Base-by-base conservation (phyloP, 2,113 vertebrate species). In the Xyrauchen texanus region DNA sequence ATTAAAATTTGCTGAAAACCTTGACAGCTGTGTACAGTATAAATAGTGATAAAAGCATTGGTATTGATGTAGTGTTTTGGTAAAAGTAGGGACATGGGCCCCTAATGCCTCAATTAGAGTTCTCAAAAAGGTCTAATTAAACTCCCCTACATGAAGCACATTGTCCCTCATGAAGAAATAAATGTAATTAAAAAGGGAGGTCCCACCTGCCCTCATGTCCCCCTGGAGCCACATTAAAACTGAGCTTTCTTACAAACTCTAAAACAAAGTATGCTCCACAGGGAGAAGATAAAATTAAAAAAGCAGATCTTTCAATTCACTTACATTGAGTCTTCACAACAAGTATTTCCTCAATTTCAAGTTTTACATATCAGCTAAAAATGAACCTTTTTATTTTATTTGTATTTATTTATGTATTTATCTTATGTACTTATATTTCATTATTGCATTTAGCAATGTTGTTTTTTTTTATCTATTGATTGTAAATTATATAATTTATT, bases 51-150 rank as follows among this genome's bases (percentile, higher is more conserved):
- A 13, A 80, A 61, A 15, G 55, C 53, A 65, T 58, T 53, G 45
- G 70, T 60, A 55, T 47, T 60, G 68, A 61, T 8, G 16, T 6
- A 9, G 55, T 78, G 57, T 51, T 78, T 69, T 15, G 46, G 49
- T 73, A 63, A 57, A 81, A 62, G 55, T 5, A 4, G 57, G 61
- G 46, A 63, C 47, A 63, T 13, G 16, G 45, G 47, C 72, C 72
- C 58, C 15, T 10, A 51, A 42, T 3, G 51, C 57, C 73, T 76
- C 66, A 57, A 16, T 70, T 76, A 62, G 12, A 51, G 51, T 34
- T 77, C 53, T 75, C 65, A 83, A 63, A 68, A 79, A 45, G 77
- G 60, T 9, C 58, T 79, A 79, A 83, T 79, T 79, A 75, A 67
- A 79, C 58, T 69, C 49, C 52, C 34, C 15, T 15, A 53, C 16